Percentiles rank a stretch among this genome's conserved stretches.
These are phyloP conservation scores for Steinernema scapterisci DNA, from an alignment of 2,888 invertebrate genomes.

Conservation along the genomic window DNA sequence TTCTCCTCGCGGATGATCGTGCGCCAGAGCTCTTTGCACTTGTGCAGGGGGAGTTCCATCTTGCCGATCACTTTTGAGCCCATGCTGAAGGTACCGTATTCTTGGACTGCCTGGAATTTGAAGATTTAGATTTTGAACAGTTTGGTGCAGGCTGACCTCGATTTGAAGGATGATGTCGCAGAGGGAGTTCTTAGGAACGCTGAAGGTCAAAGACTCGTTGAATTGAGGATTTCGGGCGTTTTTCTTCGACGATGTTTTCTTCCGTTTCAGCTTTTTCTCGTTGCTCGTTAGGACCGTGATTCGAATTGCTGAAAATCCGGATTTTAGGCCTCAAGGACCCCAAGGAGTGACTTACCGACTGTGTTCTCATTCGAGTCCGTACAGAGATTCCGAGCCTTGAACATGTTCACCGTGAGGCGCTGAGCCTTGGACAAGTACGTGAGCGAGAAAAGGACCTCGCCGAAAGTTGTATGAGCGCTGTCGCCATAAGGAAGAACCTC, in stretches of 20 bases:
- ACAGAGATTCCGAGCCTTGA: constrained; percentile 72
- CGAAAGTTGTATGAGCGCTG: constrained; percentile 69
- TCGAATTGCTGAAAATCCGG: constrained; percentile 54
- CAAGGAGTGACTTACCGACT: constrained; percentile 42
- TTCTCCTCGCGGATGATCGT: constrained; percentile 66
- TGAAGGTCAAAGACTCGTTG: constrained; percentile 65
- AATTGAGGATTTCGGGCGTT: constrained; percentile 57
- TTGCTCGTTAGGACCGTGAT: constrained; percentile 54
- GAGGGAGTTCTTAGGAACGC: constrained; percentile 59
- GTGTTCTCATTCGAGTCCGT: constrained; percentile 67
- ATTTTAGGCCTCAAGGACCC: background rate
- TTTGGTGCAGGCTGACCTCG: constrained; percentile 47
- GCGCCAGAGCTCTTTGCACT: constrained; percentile 66
- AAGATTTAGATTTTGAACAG: too few species aligned
- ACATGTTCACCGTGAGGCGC: constrained; percentile 73
- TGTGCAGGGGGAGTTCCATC: constrained; percentile 63
- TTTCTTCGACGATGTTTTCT: constrained; percentile 63
- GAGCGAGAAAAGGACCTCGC: constrained; percentile 73
- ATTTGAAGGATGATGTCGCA: constrained; percentile 62
- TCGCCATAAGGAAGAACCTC: constrained; percentile 68
- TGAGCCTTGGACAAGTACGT: constrained; percentile 73
- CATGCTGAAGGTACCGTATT: constrained; percentile 65
- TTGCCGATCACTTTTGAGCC: constrained; percentile 54
- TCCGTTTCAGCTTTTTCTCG: constrained; percentile 61
- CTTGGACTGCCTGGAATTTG: constrained; percentile 58